Conservation (phyloP, 2,113 vertebrate genomes). For the Festucalex cinctus region DNA sequence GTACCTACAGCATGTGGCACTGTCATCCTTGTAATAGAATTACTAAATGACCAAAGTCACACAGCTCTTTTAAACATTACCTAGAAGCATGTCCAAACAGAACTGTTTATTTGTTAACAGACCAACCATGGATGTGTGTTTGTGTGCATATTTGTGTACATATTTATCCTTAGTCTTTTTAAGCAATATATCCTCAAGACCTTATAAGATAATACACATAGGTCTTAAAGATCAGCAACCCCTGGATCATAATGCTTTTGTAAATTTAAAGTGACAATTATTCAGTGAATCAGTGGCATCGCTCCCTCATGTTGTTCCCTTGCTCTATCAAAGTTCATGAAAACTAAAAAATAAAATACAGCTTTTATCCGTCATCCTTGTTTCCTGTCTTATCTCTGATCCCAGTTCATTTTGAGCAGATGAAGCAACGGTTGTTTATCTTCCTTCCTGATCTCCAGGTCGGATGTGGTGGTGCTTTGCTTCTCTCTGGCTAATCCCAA, state of each 20-base stretch:
- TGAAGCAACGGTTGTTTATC: neutral
- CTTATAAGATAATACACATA: conserved; percentile 39
- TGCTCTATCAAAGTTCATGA: conserved; percentile 11
- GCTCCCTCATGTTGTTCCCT: conserved; percentile 10
- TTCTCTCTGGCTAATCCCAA: conserved; percentile 90
- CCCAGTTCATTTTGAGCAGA: neutral
- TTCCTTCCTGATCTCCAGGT: conserved; percentile 59
- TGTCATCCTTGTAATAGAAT: conserved; percentile 21
- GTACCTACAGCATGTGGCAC: neutral
- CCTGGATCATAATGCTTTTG: conserved; percentile 18
- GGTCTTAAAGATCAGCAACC: conserved; percentile 34
- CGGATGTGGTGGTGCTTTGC: conserved; percentile 86
- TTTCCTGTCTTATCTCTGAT: conserved; percentile 6
- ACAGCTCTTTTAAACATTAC: conserved; percentile 33
- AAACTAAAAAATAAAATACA: neutral
- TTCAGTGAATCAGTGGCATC: conserved; percentile 25
- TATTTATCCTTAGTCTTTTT: conserved; percentile 45
- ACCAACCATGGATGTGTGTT: conserved; percentile 21
- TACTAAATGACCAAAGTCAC: conserved; percentile 23
- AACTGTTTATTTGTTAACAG: conserved; percentile 3
- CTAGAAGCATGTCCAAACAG: conserved; percentile 25
- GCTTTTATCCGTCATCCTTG: neutral
- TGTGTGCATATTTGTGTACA: conserved; percentile 8
- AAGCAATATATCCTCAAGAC: conserved; percentile 18
- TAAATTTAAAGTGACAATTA: conserved; percentile 40